Conservation (phyloP, 2,113 vertebrate genomes). For the Laterallus jamaicensis region DNA sequence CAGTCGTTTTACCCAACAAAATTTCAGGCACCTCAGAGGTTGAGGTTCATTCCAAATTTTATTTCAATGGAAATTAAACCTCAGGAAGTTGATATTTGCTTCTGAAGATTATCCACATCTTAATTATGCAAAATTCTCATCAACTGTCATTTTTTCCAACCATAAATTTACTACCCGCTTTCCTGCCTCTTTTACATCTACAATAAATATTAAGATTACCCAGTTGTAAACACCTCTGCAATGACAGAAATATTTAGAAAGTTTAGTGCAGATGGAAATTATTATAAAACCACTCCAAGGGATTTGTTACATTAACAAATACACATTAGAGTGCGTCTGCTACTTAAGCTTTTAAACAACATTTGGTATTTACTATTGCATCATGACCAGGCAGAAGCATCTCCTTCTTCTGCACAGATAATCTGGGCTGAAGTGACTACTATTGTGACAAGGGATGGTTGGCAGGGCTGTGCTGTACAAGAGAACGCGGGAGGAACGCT, state of each 20-base stretch:
- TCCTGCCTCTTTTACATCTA: conserved; percentile 40
- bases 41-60: not conserved
- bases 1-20: not conserved
- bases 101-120: not conserved
- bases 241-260: conserved; percentile 66
- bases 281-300: not conserved
- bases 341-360: conserved; percentile 42
- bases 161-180: not conserved
- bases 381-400: not conserved
- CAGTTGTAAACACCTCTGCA: conserved; percentile 53
- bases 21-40: not conserved
- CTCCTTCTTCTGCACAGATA: not conserved
- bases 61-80: not conserved
- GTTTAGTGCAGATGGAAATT: conserved; percentile 43
- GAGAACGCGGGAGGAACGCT: not conserved
- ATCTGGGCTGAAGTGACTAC: not conserved
- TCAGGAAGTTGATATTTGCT: not conserved
- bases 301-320: conserved; percentile 54
- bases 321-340: not conserved
- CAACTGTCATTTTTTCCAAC: conserved; percentile 50
- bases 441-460: not conserved
- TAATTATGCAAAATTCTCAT: conserved; percentile 48
- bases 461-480: not conserved
- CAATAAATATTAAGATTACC: conserved; percentile 67
- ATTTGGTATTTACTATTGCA: conserved; percentile 29